Conservation (phyloP, 2,888 invertebrate species). For the Itoplectis maculator region DNA sequence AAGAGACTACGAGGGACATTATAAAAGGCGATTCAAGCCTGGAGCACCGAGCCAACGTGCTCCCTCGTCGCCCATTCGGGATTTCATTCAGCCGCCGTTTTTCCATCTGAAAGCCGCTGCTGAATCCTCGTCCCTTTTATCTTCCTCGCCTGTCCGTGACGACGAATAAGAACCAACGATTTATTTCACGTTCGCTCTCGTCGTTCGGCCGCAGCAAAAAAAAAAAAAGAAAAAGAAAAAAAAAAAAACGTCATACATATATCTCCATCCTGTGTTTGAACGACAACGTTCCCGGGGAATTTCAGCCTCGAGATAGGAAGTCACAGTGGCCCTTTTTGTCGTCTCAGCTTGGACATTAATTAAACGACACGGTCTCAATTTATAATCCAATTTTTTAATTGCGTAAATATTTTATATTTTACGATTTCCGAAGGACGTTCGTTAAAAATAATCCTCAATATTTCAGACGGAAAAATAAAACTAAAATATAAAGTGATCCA, state of each 20-base stretch:
- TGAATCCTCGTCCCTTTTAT: not conserved
- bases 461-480: too few relatives aligned
- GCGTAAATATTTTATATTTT: too few relatives aligned
- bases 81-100: slow-evolving; percentile 39
- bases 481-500: too few relatives aligned
- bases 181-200: not conserved
- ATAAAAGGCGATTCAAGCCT: slow-evolving; percentile 25
- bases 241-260: too few relatives aligned
- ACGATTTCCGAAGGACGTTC: too few relatives aligned
- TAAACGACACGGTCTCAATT: too few relatives aligned
- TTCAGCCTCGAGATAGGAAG: too few relatives aligned
- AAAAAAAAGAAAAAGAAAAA: not conserved
- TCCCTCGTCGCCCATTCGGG: slow-evolving; percentile 38
- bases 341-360: not conserved
- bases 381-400: too few relatives aligned
- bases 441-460: too few relatives aligned
- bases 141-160: slow-evolving; percentile 10
- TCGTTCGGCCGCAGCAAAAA: not conserved
- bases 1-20: slow-evolving; percentile 29
- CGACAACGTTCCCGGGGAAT: not conserved
- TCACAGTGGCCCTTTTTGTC: too few relatives aligned
- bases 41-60: slow-evolving; percentile 12
- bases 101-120: slow-evolving; percentile 28
- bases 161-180: slow-evolving; percentile 22
- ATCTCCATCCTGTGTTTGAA: not conserved